Base-by-base conservation (phyloP, 2,113 vertebrate species). In the Dipodomys ordii region DNA sequence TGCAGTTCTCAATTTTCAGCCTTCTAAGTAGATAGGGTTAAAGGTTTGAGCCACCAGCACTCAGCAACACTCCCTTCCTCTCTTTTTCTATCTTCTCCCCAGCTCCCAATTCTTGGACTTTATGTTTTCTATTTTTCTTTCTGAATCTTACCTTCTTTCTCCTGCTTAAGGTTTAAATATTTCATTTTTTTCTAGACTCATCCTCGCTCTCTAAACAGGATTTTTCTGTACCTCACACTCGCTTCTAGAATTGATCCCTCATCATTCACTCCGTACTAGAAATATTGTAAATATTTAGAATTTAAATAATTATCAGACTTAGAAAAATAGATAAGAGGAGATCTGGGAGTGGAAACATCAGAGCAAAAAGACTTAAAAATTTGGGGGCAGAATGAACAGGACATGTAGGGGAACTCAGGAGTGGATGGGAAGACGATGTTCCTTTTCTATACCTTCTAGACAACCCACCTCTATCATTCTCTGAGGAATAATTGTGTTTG, bases 211-310 rank as follows among this genome's bases (percentile, higher is more conserved):
- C n/a, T 83, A 88, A 78, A 91, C 28, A 82, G 49, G 85, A 67
- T 28, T 94, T 57, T 92, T 74, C 69, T 81, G 8, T 87, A 27
- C 49, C n/a, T 79, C 28, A 87, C 44, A 46, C 8, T 93, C 3
- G 4, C 49, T 90, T 93, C 82, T 95, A 91, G 91, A 93, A 30
- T 62, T 4, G 46, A 62, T 53, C n/a, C 65, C 25, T 88, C 16
- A 65, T 28, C 49, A 57, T 69, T 83, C 35, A 53, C 74, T 92
- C 79, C 64, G 68, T 92, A 69, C 87, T 46, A 71, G 74, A 71
- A 57, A 93, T 84, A 79, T 53, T 88, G 46, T 87, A 85, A 88
- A 93, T 67, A 74, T 27, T 82, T 67, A 95, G 85, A 87, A 88
- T 88, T 57, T 88, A 95, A 94, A 76, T 73, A 35, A 4, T 71